phyloP scores from a whole-genome alignment of 2,797 vertebrate genomes.

The Platalea minor region DNA sequence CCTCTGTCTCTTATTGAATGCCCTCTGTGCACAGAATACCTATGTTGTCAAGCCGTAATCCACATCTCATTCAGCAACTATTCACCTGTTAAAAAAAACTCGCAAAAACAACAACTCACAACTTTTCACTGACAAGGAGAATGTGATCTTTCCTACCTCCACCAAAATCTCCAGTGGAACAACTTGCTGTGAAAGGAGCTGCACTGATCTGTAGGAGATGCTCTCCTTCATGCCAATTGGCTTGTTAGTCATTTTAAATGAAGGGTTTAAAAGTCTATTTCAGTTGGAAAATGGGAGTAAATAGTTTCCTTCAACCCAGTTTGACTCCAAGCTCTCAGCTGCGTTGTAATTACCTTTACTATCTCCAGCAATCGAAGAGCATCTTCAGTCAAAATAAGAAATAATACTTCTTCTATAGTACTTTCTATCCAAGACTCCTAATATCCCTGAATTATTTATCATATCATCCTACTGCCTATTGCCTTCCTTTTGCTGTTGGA shows the following conservation, averaged over 20 bases:
- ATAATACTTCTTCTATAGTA: not conserved
- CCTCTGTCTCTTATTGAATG: not conserved
- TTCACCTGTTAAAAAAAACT: not conserved
- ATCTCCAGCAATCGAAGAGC: not conserved
- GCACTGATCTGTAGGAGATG: not conserved
- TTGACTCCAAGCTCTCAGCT: not conserved
- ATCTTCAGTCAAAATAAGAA: constrained; percentile 13
- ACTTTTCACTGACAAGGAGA: not conserved
- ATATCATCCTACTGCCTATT: not conserved
- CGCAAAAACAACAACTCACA: not conserved
- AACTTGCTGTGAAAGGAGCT: not conserved
- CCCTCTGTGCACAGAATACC: not conserved
- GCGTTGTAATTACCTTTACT: not conserved
- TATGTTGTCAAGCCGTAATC: not conserved
- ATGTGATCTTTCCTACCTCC: not conserved
- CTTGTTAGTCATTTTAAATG: not conserved
- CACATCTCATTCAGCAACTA: not conserved
- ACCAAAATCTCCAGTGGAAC: not conserved
- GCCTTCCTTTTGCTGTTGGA: not conserved
- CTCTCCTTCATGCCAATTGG: not conserved
- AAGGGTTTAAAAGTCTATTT: not conserved
- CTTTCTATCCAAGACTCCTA: not conserved
- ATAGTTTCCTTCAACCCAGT: not conserved
- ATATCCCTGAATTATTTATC: not conserved
- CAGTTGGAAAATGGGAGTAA: not conserved